A percentile compares a stretch with the other conserved stretches of the same genome.
Evolutionary conservation across 2,888 invertebrate species (phyloP).

Genomic region (Notodonta dromedarius): DNA sequence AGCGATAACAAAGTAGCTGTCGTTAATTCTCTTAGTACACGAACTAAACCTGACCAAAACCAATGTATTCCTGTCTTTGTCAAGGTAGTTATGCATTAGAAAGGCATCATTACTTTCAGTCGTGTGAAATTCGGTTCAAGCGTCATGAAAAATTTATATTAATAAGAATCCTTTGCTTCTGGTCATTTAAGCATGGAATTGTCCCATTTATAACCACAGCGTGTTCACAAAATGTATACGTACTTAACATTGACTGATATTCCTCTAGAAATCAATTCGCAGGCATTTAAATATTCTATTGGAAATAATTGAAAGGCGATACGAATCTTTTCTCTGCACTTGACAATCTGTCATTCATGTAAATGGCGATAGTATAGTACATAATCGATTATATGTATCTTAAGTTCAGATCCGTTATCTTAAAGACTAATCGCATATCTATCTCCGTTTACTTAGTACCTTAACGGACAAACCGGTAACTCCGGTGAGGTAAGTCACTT

Average conservation of each 20-base stretch:
- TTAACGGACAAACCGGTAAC: slow-evolving; percentile 56
- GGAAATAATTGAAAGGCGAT: neutral
- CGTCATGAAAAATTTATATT: too few species aligned
- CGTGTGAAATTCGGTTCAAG: too few species aligned
- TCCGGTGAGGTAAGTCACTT: slow-evolving; percentile 35
- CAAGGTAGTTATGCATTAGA: neutral
- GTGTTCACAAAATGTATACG: too few species aligned
- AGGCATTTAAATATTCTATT: slow-evolving; percentile 10
- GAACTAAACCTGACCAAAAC: too few species aligned
- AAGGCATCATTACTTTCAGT: neutral
- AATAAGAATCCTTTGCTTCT: too few species aligned
- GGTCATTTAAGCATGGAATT: too few species aligned
- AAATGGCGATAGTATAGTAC: slow-evolving; percentile 38
- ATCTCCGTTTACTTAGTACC: slow-evolving; percentile 54
- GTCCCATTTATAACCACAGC: too few species aligned
- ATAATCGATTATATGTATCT: slow-evolving; percentile 42
- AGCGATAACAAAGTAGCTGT: neutral
- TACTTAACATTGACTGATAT: neutral
- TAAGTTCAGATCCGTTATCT: slow-evolving; percentile 60
- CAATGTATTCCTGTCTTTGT: neutral
- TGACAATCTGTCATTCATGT: slow-evolving; percentile 40
- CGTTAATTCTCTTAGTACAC: neutral
- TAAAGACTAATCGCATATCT: slow-evolving; percentile 65
- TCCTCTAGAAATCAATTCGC: slow-evolving; percentile 30
- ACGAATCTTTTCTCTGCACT: slow-evolving; percentile 11